These are phyloP conservation scores for Lithobates pipiens DNA, from an alignment of 2,797 vertebrate genomes.

Conservation along the genomic window DNA sequence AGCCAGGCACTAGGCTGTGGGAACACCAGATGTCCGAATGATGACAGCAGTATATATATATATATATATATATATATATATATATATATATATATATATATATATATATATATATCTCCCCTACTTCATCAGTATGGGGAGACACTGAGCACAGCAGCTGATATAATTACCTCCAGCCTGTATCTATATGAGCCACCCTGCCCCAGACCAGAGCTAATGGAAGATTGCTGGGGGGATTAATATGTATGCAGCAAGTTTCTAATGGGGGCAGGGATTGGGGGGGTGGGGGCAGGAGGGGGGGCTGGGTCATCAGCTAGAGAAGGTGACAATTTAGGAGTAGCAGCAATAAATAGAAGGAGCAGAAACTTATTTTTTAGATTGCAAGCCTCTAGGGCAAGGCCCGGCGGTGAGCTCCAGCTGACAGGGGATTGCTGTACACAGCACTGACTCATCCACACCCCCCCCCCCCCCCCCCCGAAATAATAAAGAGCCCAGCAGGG, in stretches of 20 bases:
- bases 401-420: not conserved
- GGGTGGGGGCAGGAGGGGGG: too few species aligned
- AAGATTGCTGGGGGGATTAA: too few species aligned
- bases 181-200: too few species aligned
- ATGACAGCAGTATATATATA: not conserved
- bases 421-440: conserved; percentile 4
- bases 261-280: not conserved
- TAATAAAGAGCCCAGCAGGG: not conserved
- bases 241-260: not conserved
- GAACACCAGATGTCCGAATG: not conserved
- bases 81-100: too few species aligned
- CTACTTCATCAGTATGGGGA: not conserved
- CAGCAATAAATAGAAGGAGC: not conserved
- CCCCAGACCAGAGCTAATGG: too few species aligned
- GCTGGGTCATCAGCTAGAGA: not conserved
- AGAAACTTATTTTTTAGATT: conserved; percentile 19
- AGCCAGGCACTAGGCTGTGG: too few species aligned
- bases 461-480: conserved; percentile 1
- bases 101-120: too few species aligned
- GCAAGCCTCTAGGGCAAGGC: conserved; percentile 28
- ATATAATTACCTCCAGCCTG: too few species aligned
- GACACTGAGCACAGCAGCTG: not conserved
- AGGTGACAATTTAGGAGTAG: not conserved
- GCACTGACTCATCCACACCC: conserved; percentile 34
- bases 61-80: not conserved